Evolutionary conservation across 23 tunicate species (phyloP).

Genomic region (Ciona savignyi): DNA sequence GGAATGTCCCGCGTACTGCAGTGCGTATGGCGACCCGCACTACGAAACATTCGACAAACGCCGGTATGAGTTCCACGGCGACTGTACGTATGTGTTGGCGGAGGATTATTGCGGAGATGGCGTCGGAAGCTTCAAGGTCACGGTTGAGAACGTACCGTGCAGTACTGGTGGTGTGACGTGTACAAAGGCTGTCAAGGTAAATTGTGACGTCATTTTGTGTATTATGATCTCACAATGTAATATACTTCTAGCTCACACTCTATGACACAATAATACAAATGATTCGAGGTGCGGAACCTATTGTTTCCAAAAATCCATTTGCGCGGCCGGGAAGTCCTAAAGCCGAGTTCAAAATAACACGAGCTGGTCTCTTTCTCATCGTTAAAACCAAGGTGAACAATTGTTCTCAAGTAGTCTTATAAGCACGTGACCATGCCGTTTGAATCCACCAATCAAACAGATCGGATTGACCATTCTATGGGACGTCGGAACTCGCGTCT

Average conservation of each 20-base stretch:
- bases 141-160: constrained; percentile 95
- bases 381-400: constrained; percentile 51
- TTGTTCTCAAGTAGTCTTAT: neutral
- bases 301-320: constrained; percentile 63
- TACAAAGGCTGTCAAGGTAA: constrained; percentile 94
- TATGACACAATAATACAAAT: constrained; percentile 81
- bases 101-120: constrained; percentile 89
- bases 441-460: no score
- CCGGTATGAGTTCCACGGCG: constrained; percentile 81
- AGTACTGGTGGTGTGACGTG: constrained; percentile 97
- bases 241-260: constrained; percentile 20
- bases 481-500: constrained; percentile 94
- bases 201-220: neutral
- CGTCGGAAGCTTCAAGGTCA: constrained; percentile 74
- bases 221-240: no score
- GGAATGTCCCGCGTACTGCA: constrained; percentile 77
- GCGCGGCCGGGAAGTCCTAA: constrained; percentile 70
- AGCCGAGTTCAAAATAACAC: constrained; percentile 51
- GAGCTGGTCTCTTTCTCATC: constrained; percentile 69
- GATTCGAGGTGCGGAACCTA: constrained; percentile 81
- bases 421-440: neutral
- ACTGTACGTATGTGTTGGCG: constrained; percentile 81
- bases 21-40: constrained; percentile 93
- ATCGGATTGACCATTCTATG: constrained; percentile 82
- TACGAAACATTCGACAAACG: constrained; percentile 80